Conservation (phyloP, 2,888 invertebrate species). For the Caenorhabditis becei region DNA sequence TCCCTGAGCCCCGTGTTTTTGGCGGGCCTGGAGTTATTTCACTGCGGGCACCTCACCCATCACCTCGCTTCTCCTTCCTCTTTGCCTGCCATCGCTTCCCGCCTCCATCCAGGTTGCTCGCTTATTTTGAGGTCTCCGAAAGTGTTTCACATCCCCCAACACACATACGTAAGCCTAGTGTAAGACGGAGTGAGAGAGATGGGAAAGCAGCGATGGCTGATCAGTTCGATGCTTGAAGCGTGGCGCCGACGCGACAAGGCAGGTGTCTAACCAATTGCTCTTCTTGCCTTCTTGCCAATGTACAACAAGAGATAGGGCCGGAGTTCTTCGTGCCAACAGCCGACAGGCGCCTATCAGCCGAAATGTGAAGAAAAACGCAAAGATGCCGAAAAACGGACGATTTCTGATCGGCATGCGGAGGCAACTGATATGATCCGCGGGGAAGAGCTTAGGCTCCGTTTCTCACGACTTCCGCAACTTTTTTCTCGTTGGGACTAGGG, state of each 20-base stretch:
- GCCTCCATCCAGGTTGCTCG: conserved; percentile 32
- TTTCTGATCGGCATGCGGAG: conserved; percentile 55
- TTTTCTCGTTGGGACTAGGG: not conserved
- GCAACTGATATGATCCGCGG: conserved; percentile 38
- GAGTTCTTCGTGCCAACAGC: conserved; percentile 50
- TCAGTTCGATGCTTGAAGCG: conserved; percentile 51
- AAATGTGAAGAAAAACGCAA: conserved; percentile 20
- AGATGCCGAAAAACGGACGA: conserved; percentile 41
- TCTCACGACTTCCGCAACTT: conserved; percentile 3
- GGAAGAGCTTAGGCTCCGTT: not conserved
- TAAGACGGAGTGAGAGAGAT: conserved; percentile 13
- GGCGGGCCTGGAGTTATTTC: conserved; percentile 4
- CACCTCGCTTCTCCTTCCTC: conserved; percentile 21
- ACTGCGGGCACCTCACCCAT: conserved; percentile 10
- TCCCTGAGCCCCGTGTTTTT: conserved; percentile 11
- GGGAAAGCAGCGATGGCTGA: conserved; percentile 30
- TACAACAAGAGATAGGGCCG: conserved; percentile 37
- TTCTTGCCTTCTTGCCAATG: conserved; percentile 48
- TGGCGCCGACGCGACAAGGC: conserved; percentile 50
- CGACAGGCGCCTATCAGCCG: conserved; percentile 44
- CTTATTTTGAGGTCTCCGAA: conserved; percentile 56
- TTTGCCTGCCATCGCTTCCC: conserved; percentile 22
- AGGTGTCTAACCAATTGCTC: conserved; percentile 63
- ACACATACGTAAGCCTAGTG: conserved; percentile 39
- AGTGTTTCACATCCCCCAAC: conserved; percentile 46